phyloP scores from a whole-genome alignment of 1,140 invertebrate species.

The Nebria ingens region DNA sequence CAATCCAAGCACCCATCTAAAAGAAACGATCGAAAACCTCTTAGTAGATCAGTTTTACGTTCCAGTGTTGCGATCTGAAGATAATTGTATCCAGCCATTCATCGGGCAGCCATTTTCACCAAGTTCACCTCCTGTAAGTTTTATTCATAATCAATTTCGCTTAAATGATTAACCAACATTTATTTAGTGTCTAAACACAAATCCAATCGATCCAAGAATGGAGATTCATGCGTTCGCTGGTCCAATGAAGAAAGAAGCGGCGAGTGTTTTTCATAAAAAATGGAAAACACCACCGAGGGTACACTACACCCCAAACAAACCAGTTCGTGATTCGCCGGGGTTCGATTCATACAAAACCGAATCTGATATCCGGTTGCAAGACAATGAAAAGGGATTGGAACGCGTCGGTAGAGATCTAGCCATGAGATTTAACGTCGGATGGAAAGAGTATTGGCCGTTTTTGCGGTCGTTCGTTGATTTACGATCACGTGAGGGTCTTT shows the following conservation, averaged over 20 bases:
- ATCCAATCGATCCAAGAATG: constrained; percentile 53
- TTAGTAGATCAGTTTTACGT: constrained; percentile 71
- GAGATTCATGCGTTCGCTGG: constrained; percentile 75
- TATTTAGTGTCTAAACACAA: constrained; percentile 45
- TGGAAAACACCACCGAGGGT: constrained; percentile 70
- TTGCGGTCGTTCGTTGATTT: constrained; percentile 70
- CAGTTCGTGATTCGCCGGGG: constrained; percentile 19
- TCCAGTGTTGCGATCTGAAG: constrained; percentile 64
- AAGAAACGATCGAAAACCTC: constrained; percentile 46
- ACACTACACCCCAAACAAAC: constrained; percentile 16
- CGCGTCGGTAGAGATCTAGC: constrained; percentile 68
- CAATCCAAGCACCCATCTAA: constrained; percentile 32
- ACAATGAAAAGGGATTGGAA: constrained; percentile 77
- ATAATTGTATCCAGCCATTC: constrained; percentile 58
- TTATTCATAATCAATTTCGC: no score
- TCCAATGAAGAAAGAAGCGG: constrained; percentile 67
- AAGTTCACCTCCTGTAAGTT: constrained; percentile 48
- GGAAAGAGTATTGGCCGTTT: constrained; percentile 89
- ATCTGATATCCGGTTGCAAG: constrained; percentile 51
- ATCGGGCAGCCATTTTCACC: constrained; percentile 65
- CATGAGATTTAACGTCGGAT: constrained; percentile 60
- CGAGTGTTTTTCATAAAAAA: constrained; percentile 57
- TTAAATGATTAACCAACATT: constrained; percentile 12
- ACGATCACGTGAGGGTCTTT: constrained; percentile 54
- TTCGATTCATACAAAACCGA: constrained; percentile 23